Base-by-base conservation (phyloP, 2,113 vertebrate genomes). In the Asarcornis scutulata region DNA sequence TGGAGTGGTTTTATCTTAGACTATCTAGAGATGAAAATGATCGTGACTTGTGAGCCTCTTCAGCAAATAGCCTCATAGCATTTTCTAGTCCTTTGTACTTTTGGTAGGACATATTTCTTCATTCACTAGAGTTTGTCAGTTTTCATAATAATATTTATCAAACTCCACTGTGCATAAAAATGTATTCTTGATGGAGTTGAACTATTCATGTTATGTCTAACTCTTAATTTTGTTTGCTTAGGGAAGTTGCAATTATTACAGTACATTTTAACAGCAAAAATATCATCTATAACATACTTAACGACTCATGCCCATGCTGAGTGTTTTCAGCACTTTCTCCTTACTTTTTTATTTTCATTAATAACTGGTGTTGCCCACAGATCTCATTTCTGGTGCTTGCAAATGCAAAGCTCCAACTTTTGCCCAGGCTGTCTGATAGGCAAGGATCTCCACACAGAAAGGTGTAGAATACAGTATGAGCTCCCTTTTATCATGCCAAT, bases 401-500 rank as follows among this genome's bases (percentile, higher is more conserved):
- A 87, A 88, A 60, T 56, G 63, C 11, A 10, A 52, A 83, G 60
- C 66, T 76, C 0, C 8, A 82, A 34, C 32, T 83, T 78, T 90
- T 78, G 73, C 67, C 53, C 48, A 34, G 71, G 34, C 67, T 90
- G 67, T n/a, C 80, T 96, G 94, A 72, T 50, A 29, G 64, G 71
- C 23, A 4, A 75, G 50, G 52, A 59, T 80, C 31, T 77, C 60
- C 0, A 0, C 40, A 63, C 34, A 85, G 88, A 79, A 95, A 67
- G 59, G 87, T 94, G 69, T 27, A 71, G 94, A 94, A 95, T 91
- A 86, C 1, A 1, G 84, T 87, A 60, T 64, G 88, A 96, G 88
- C 55, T 96, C 93, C 87, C 89, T 97, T 97, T 97, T 95, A 91
- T 89, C 78, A 91, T 96, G 96, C 97, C 98, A 98, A 95, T 98